phyloP scores from a whole-genome alignment of 2,113 vertebrate genomes.

The Mionectes macconnelli region DNA sequence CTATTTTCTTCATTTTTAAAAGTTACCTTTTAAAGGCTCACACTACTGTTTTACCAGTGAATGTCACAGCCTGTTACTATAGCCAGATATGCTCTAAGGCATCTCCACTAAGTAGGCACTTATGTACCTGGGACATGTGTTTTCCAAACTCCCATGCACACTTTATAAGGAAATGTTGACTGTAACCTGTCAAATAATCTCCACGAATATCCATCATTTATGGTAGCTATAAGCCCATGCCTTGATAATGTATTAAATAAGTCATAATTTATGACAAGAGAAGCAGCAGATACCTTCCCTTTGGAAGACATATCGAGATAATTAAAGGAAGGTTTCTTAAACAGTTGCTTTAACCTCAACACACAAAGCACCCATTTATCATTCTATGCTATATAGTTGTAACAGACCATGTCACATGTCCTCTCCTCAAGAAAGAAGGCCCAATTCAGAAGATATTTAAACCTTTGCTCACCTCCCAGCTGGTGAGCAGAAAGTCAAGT shows the following conservation, averaged over 20 bases:
- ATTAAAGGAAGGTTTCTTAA: slow-evolving; percentile 26
- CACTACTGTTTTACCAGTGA: accelerated
- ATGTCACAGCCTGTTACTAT: background rate
- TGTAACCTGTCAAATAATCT: slow-evolving; percentile 4
- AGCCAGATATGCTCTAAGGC: background rate
- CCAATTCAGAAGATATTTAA: background rate
- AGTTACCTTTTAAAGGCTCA: background rate
- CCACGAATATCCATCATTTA: slow-evolving; percentile 6
- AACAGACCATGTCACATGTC: background rate
- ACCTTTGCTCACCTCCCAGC: background rate
- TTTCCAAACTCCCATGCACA: background rate
- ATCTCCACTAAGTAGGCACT: slow-evolving; percentile 9
- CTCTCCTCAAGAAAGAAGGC: background rate
- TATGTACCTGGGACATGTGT: background rate
- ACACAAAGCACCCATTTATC: background rate
- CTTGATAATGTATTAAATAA: slow-evolving; percentile 3
- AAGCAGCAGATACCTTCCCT: background rate
- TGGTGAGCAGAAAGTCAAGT: background rate
- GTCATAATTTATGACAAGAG: background rate
- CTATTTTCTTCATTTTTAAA: background rate
- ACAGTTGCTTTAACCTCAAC: background rate
- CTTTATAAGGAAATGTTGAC: slow-evolving; percentile 46
- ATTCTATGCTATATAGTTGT: background rate
- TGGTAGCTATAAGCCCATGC: background rate
- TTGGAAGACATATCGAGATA: background rate